These are phyloP conservation scores for Yasuhikotakia modesta DNA, from an alignment of 2,797 vertebrate species.

Conservation along the genomic window DNA sequence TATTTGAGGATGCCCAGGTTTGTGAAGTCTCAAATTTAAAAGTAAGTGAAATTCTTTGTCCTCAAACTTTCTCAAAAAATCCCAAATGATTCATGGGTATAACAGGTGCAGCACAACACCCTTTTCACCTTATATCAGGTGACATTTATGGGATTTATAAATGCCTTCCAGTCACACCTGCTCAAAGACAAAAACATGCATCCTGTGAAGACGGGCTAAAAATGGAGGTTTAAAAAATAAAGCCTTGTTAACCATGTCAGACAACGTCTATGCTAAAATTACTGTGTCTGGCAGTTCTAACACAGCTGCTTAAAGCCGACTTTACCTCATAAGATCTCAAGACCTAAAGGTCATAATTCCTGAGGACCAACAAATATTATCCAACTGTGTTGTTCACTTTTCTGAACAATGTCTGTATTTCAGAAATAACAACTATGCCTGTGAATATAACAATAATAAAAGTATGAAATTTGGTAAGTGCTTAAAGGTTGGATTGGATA, in stretches of 20 bases:
- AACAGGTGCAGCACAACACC: not conserved
- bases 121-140: not conserved
- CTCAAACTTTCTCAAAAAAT: not conserved
- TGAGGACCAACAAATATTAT: conserved; percentile 68
- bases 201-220: conserved; percentile 13
- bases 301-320: conserved; percentile 67
- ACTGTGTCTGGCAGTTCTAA: conserved; percentile 66
- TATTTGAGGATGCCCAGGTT: not conserved
- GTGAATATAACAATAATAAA: conserved; percentile 1
- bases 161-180: not conserved
- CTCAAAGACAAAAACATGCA: not conserved
- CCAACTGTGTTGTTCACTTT: conserved; percentile 55
- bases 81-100: not conserved
- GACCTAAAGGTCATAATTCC: conserved; percentile 73
- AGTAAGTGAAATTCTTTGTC: not conserved
- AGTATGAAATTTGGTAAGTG: not conserved
- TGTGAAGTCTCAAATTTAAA: not conserved
- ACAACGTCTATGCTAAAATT: conserved; percentile 57
- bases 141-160: not conserved
- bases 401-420: conserved; percentile 46
- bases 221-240: not conserved
- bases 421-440: conserved; percentile 63
- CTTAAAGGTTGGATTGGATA: not conserved
- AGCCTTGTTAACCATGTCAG: conserved; percentile 22
- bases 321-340: too few relatives aligned